Percentiles rank a stretch among this genome's conserved stretches.
phyloP scores from a whole-genome alignment of 2,113 vertebrate genomes.

The Hepsetus odoe region DNA sequence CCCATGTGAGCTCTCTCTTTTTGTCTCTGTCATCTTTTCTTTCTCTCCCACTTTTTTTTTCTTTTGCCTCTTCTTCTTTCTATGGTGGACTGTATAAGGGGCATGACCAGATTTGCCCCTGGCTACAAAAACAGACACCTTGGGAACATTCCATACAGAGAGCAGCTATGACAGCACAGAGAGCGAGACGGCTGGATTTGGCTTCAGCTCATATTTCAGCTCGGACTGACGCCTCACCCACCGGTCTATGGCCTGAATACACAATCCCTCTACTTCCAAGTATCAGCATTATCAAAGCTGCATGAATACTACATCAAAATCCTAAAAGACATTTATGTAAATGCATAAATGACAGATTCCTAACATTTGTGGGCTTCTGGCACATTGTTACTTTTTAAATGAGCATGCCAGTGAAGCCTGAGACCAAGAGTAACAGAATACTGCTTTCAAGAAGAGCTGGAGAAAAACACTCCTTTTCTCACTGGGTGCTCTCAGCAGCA shows the following conservation, averaged over 20 bases:
- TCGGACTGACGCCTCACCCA: background rate
- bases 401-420: background rate
- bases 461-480: background rate
- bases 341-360: conserved; percentile 28
- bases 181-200: background rate
- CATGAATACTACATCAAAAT: conserved; percentile 7
- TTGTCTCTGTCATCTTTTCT: background rate
- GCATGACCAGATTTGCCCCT: conserved; percentile 51
- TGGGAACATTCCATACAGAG: conserved; percentile 52
- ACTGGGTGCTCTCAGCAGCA: conserved; percentile 12
- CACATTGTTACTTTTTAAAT: conserved; percentile 11
- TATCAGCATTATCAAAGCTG: conserved; percentile 6
- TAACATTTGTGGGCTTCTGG: conserved; percentile 13
- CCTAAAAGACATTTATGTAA: conserved; percentile 3
- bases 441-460: background rate
- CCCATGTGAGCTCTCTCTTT: background rate
- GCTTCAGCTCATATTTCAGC: background rate
- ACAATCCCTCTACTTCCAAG: conserved; percentile 5
- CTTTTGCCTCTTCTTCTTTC: background rate
- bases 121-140: conserved; percentile 56
- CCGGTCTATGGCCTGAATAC: conserved; percentile 1
- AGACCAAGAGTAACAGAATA: background rate
- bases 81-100: conserved; percentile 31
- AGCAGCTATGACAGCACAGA: conserved; percentile 49
- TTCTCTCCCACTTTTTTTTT: background rate